Evolutionary conservation across 2,888 invertebrate species (phyloP).

Genomic region (Caradrina kadenii): DNA sequence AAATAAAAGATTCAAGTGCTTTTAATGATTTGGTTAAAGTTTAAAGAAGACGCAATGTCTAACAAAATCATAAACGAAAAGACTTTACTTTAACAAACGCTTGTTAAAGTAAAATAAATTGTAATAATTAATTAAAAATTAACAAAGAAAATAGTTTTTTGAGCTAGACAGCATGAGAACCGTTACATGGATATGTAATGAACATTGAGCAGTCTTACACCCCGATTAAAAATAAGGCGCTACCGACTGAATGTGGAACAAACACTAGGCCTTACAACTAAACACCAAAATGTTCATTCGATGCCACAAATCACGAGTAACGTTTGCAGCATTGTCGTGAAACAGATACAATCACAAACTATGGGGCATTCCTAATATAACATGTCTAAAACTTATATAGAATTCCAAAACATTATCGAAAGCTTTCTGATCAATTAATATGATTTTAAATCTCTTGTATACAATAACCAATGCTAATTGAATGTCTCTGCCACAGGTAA

Average conservation of each 20-base stretch:
- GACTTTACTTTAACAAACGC: too few relatives aligned
- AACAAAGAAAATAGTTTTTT: too few relatives aligned
- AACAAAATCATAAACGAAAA: too few relatives aligned
- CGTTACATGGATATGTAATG: neutral
- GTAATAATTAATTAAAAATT: too few relatives aligned
- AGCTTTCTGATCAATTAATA: slow-evolving; percentile 10
- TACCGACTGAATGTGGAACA: slow-evolving; percentile 66
- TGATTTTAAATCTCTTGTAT: slow-evolving; percentile 5
- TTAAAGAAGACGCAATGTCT: too few relatives aligned
- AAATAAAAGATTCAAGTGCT: too few relatives aligned
- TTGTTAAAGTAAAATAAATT: too few relatives aligned
- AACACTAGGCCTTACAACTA: slow-evolving; percentile 76
- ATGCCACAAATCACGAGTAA: slow-evolving; percentile 67
- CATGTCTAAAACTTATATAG: slow-evolving; percentile 44
- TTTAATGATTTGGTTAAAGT: too few relatives aligned
- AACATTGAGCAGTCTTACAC: neutral
- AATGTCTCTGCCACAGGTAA: neutral
- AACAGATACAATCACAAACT: slow-evolving; percentile 39
- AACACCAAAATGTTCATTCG: slow-evolving; percentile 72
- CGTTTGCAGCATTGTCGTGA: slow-evolving; percentile 60
- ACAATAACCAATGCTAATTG: neutral
- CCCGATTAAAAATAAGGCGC: neutral
- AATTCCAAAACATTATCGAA: slow-evolving; percentile 22
- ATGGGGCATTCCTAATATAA: slow-evolving; percentile 40
- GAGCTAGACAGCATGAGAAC: too few relatives aligned